Evolutionary conservation across 2,113 vertebrate genomes (phyloP).

Genomic region (Macrotus californicus): DNA sequence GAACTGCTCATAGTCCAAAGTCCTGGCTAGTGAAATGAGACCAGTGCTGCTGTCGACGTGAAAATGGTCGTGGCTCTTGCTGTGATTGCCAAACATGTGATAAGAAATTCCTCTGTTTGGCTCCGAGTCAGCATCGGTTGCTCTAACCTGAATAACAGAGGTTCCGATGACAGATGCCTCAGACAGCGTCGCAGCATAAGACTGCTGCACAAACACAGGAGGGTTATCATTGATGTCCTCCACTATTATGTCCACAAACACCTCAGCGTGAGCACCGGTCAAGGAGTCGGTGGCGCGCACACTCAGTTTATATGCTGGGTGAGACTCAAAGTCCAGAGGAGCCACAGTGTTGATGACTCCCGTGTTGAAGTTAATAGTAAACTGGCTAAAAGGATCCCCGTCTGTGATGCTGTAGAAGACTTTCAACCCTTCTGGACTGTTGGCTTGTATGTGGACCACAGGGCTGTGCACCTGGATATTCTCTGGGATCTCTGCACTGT

Average conservation of each 20-base stretch:
- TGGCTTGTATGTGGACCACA: conserved; percentile 93
- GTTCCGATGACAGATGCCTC: conserved; percentile 92
- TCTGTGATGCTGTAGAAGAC: conserved; percentile 95
- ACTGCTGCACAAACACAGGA: conserved; percentile 85
- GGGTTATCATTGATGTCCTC: conserved; percentile 95
- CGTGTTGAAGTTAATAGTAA: conserved; percentile 95
- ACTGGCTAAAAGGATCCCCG: conserved; percentile 94
- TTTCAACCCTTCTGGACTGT: conserved; percentile 92
- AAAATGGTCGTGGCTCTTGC: conserved; percentile 85
- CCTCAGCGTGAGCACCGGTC: conserved; percentile 90
- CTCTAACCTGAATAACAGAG: conserved; percentile 85
- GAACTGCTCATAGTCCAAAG: conserved; percentile 89
- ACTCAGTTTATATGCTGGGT: conserved; percentile 95
- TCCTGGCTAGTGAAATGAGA: conserved; percentile 83
- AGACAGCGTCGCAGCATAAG: conserved; percentile 86
- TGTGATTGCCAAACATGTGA: conserved; percentile 87
- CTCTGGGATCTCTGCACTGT: conserved; percentile 94
- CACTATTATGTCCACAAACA: conserved; percentile 94
- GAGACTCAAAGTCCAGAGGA: conserved; percentile 93
- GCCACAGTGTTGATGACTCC: conserved; percentile 91
- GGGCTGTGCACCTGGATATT: conserved; percentile 91
- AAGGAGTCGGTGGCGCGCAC: conserved; percentile 93
- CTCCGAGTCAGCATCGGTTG: conserved; percentile 90
- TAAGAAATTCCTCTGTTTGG: conserved; percentile 90
- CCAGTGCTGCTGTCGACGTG: conserved; percentile 90